phyloP scores from a whole-genome alignment of 92 coral and sea anemone species.

The Epizoanthus stellaris region DNA sequence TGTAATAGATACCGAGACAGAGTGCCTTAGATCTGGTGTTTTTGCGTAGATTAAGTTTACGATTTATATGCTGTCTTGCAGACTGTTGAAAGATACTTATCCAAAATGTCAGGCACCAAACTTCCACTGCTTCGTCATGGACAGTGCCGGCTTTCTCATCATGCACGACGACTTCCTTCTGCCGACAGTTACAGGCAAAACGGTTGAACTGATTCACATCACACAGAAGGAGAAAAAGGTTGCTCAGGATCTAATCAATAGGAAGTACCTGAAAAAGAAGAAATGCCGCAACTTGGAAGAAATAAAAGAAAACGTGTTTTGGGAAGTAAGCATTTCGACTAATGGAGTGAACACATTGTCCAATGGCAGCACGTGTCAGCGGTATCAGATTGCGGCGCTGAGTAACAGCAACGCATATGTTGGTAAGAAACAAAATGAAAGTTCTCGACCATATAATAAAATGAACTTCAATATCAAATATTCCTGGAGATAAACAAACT shows the following conservation, averaged over 20 bases:
- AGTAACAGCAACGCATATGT: slow-evolving; percentile 50
- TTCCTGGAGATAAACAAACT: too few species aligned
- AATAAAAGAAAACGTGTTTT: slow-evolving; percentile 47
- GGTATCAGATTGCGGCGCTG: slow-evolving; percentile 46
- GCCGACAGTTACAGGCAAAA: slow-evolving; percentile 29
- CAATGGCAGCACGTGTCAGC: slow-evolving; percentile 11
- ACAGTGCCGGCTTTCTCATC: neutral
- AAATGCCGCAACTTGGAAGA: slow-evolving; percentile 57
- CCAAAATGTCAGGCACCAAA: too few species aligned
- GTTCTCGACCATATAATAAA: too few species aligned
- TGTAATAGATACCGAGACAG: too few species aligned
- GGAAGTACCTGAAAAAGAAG: slow-evolving; percentile 37
- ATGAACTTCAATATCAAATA: too few species aligned
- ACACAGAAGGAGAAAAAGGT: slow-evolving; percentile 21
- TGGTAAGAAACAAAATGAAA: slow-evolving; percentile 11
- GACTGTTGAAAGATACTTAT: too few species aligned
- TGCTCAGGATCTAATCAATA: slow-evolving; percentile 58
- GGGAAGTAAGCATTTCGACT: slow-evolving; percentile 35
- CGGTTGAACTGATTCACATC: slow-evolving; percentile 53
- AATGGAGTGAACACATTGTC: slow-evolving; percentile 43
- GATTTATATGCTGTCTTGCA: too few species aligned
- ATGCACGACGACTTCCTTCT: slow-evolving; percentile 63
- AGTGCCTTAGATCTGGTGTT: too few species aligned
- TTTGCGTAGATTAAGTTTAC: too few species aligned
- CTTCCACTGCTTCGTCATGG: slow-evolving; percentile 31